Evolutionary conservation across 2,113 vertebrate species (phyloP).

Genomic region (Raphicerus campestris): DNA sequence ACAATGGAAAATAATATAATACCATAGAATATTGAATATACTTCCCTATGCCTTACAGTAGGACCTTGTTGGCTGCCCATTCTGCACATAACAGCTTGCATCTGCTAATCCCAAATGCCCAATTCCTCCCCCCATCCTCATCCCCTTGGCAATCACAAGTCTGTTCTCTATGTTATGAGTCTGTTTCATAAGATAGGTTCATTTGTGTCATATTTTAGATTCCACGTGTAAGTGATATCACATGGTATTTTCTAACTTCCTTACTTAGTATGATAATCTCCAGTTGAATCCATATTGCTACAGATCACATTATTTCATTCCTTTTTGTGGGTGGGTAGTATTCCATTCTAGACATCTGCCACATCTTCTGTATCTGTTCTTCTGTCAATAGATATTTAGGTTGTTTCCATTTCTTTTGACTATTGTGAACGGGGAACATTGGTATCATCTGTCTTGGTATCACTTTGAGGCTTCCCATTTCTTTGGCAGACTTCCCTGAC

Average conservation of each 20-base stretch:
- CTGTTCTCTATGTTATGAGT: background rate
- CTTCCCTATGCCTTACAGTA: background rate
- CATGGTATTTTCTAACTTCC: background rate
- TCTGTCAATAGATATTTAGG: background rate
- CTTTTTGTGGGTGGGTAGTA: background rate
- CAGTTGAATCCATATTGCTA: background rate
- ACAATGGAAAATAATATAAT: background rate
- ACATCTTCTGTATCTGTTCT: background rate
- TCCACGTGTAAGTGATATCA: background rate
- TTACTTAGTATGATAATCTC: background rate
- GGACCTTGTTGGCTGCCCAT: background rate
- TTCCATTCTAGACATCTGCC: background rate
- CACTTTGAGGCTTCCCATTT: rapidly evolving
- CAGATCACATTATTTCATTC: background rate
- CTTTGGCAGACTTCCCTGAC: background rate
- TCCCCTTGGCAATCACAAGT: background rate
- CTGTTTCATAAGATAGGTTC: background rate
- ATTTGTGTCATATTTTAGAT: background rate
- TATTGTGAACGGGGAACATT: background rate
- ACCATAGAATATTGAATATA: background rate
- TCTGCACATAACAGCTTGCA: background rate
- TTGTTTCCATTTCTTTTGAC: background rate
- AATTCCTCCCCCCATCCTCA: background rate
- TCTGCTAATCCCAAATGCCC: background rate
- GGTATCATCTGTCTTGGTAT: background rate